phyloP scores from a whole-genome alignment of 2,113 vertebrate genomes.

The Anthoscopus minutus region DNA sequence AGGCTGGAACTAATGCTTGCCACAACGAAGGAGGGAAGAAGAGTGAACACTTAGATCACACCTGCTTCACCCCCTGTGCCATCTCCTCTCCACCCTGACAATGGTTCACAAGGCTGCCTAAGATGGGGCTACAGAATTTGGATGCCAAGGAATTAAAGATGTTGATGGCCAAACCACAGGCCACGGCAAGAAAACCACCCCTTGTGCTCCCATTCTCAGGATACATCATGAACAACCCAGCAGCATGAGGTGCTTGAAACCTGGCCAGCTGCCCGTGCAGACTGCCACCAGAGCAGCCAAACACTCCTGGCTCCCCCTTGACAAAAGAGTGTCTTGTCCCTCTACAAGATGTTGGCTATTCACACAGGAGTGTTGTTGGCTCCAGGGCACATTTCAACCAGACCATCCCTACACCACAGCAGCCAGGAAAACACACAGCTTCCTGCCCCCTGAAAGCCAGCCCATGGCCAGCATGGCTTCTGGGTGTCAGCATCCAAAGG shows the following conservation, averaged over 20 bases:
- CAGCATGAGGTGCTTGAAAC: not conserved
- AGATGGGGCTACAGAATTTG: not conserved
- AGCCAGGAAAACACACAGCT: not conserved
- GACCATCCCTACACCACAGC: not conserved
- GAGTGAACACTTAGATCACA: not conserved
- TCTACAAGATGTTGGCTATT: not conserved
- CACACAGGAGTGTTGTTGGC: not conserved
- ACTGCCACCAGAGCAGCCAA: fast-evolving
- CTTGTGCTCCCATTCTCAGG: not conserved
- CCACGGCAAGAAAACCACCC: not conserved
- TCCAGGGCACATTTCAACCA: not conserved
- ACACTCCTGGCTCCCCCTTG: too few relatives aligned
- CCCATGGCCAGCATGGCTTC: not conserved
- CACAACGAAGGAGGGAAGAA: not conserved
- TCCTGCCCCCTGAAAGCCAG: not conserved
- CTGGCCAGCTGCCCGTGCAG: not conserved
- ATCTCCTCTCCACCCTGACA: not conserved
- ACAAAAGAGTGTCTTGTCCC: fast-evolving
- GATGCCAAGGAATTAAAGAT: not conserved
- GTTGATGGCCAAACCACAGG: not conserved
- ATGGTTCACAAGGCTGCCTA: not conserved
- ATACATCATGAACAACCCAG: fast-evolving
- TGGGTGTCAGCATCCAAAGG: fast-evolving
- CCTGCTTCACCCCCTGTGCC: not conserved
- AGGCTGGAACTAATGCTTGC: not conserved